Conservation (phyloP, 2,797 vertebrate species). For the Okamejei kenojei region DNA sequence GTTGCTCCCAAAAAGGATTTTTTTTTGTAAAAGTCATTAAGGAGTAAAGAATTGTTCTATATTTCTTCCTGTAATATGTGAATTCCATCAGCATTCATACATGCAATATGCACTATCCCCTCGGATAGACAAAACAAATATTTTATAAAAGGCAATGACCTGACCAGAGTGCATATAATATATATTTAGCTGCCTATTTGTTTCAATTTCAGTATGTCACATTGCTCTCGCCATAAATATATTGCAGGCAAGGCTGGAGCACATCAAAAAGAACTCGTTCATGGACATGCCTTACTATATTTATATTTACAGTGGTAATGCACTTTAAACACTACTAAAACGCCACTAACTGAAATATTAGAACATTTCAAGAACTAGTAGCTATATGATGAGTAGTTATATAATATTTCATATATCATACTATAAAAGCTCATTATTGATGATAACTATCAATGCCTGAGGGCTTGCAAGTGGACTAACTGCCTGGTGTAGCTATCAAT, state of each 20-base stretch:
- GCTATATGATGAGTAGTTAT: constrained; percentile 1
- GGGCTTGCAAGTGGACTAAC: constrained; percentile 7
- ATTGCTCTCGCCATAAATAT: neutral
- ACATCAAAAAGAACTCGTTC: neutral
- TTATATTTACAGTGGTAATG: constrained; percentile 15
- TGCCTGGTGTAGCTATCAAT: constrained; percentile 29
- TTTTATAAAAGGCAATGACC: neutral
- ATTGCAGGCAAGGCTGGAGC: neutral
- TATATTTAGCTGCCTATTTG: neutral
- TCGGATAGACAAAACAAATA: neutral
- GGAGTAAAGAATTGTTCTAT: neutral
- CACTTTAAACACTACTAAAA: neutral
- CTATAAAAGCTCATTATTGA: neutral
- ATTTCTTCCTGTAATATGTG: neutral
- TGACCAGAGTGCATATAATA: neutral
- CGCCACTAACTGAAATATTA: neutral
- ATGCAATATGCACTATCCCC: neutral
- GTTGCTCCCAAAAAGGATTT: too few species aligned
- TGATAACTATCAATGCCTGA: constrained; percentile 29
- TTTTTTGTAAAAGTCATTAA: neutral
- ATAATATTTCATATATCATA: neutral
- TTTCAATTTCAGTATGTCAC: neutral
- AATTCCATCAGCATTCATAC: neutral
- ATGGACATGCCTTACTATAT: neutral
- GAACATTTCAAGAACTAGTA: constrained; percentile 13